Base-by-base conservation (phyloP, 2,888 invertebrate species). In the Eilema sororculum region DNA sequence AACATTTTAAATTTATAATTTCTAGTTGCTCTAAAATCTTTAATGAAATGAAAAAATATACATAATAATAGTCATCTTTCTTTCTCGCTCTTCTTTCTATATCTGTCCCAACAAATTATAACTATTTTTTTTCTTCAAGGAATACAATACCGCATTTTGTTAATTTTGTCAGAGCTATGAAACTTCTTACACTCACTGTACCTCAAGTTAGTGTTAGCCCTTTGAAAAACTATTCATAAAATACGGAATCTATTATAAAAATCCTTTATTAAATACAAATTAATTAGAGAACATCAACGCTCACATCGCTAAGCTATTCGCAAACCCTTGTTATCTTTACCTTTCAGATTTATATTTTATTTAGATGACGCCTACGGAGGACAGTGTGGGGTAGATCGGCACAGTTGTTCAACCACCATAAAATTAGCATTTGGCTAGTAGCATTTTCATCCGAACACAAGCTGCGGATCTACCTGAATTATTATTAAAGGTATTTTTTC, bases 321-420 rank as follows among this genome's bases (percentile, higher is more conserved):
- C 74, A 63, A 73, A 85, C 89, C 89, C 88, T 87, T 88, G 88
- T 88, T 89, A 88, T 87, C 86, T 87, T 83, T 78, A 80, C 83
- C 82, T 83, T 83, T 78, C 79, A 81, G 80, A 86, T 91, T 89
- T 91, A 90, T 91, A 92, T 91, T 93, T 93, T 93, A 92, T 92
- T 91, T 91, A 91, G 91, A 91, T 90, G 92, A 93, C 90, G 94
- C 92, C 89, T 91, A 92, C 89, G 89, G 90, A 91, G 92, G 94
- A 93, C 93, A 92, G 90, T 84, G 86, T 86, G 90, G 90, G 67
- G 87, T 88, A 87, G 89, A 89, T 91, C 91, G 93, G 92, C 93
- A 93, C 92, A 94, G 91, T 95, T 95, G 94, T 91, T 93, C 95
- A 94, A 92, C 95, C 93, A 93, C 94, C 95, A 95, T 95, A 95